Evolutionary conservation across 2,797 vertebrate species (phyloP), one percentile per base, ranked within the genome.

Genomic region (Ctenosaura bakeri): DNA sequence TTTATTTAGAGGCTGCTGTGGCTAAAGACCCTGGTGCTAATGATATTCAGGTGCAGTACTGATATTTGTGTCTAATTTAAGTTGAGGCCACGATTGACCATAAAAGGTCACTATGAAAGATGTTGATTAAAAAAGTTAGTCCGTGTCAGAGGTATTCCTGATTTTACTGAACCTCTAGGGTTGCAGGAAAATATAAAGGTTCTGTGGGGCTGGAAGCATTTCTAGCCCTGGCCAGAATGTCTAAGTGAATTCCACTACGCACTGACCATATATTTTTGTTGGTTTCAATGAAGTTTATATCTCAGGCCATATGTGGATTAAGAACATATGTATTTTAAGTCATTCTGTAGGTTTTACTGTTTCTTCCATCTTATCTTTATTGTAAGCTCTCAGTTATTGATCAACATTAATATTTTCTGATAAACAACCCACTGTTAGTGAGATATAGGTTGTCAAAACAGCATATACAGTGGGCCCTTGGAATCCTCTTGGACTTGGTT

Each of bases 1-100:
- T 71, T 78, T 5, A 52, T 85, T 89, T 32, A 38, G 22, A 35
- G 54, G 46, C 87, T 35, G 32, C n/a, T 92, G 46, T 85, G 16
- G 71, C 83, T 84, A 29, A 22, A 83, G 46, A 35, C 9, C 66
- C 46, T 73, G 32, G 2, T 64, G 32, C 32, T 79, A 85, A 59
- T 80, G 66, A 35, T 69, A 22, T 69, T 29, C 82, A 83, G 89
- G 35, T 88, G 18, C 83, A 24, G 20, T 64, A 22, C 1, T 79
- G 59, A 87, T 66, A n/a, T 46, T 32, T 79, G 35, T n/a, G 10
- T 24, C 38, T 79, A n/a, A 50, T 50, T 79, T 87, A 76, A 29
- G 3, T 69, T 32, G 66, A 38, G n/a, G 69, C 62, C 32, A 86
- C 7, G 24, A 10, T 16, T 42, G 22, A 38, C 26, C 56, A 62